These are phyloP conservation scores for Sardina pilchardus DNA, from an alignment of 2,113 vertebrate genomes.

Conservation along the genomic window DNA sequence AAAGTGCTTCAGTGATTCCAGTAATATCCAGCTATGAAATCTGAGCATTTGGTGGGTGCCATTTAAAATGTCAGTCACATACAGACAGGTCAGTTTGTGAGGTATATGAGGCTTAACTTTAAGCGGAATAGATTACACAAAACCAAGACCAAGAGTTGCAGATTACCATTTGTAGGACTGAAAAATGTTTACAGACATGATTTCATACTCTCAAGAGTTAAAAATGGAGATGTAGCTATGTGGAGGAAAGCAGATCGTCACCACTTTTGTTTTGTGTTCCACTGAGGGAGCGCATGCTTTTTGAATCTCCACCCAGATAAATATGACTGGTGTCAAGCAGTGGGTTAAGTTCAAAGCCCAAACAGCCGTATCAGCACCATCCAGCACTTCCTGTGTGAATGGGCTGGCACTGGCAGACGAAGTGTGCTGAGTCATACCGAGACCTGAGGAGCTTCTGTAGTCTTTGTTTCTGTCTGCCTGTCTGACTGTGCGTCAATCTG, in stretches of 20 bases:
- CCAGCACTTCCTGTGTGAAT: conserved; percentile 59
- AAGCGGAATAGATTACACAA: not conserved
- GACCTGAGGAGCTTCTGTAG: not conserved
- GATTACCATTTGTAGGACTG: not conserved
- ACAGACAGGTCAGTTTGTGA: not conserved
- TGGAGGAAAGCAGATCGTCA: conserved; percentile 2
- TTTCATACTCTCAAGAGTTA: not conserved
- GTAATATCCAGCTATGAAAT: not conserved
- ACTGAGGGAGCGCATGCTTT: not conserved
- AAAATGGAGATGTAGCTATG: not conserved
- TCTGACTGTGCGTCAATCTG: not conserved
- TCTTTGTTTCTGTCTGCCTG: not conserved
- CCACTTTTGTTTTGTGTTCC: not conserved
- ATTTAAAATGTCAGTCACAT: too few relatives aligned
- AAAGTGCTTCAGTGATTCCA: not conserved
- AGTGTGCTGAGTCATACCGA: not conserved
- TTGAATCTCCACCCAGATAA: not conserved
- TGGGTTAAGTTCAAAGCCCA: conserved; percentile 33
- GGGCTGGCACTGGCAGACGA: conserved; percentile 33
- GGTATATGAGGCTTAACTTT: not conserved
- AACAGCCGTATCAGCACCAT: conserved; percentile 52
- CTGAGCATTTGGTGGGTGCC: too few relatives aligned
- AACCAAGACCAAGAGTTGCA: not conserved
- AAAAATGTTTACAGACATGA: not conserved
- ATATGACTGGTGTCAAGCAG: not conserved